Conservation (phyloP, 2,113 vertebrate genomes). For the Hemichromis elongatus region DNA sequence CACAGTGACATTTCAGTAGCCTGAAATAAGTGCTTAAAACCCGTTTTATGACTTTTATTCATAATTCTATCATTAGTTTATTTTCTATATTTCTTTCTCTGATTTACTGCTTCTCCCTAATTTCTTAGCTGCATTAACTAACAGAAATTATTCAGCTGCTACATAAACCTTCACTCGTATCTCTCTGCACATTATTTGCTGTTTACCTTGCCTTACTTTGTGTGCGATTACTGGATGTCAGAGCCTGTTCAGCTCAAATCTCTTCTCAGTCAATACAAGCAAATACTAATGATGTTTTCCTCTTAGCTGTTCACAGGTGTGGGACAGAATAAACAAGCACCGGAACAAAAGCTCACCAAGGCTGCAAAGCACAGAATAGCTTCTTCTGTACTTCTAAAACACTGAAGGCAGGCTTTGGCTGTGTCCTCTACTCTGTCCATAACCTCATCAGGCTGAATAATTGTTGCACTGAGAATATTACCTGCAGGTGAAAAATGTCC, state of each 20-base stretch:
- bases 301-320: neutral
- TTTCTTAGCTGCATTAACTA: neutral
- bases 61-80: neutral
- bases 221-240: constrained; percentile 14
- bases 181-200: neutral
- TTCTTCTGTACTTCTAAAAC: neutral
- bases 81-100: neutral
- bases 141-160: neutral
- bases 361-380: neutral
- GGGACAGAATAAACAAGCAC: constrained; percentile 15
- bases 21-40: neutral
- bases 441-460: constrained; percentile 60
- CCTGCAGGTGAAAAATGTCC: constrained; percentile 51
- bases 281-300: constrained; percentile 48
- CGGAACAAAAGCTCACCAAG: neutral
- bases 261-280: constrained; percentile 20
- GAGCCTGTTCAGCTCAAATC: constrained; percentile 20
- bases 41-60: neutral
- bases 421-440: constrained; percentile 48
- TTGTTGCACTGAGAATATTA: constrained; percentile 44
- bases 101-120: neutral
- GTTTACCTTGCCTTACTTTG: constrained; percentile 26
- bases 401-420: constrained; percentile 11
- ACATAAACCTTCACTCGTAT: neutral
- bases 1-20: too few relatives aligned